Evolutionary conservation across 2,113 vertebrate species (phyloP).

Genomic region (Ptilonorhynchus violaceus): DNA sequence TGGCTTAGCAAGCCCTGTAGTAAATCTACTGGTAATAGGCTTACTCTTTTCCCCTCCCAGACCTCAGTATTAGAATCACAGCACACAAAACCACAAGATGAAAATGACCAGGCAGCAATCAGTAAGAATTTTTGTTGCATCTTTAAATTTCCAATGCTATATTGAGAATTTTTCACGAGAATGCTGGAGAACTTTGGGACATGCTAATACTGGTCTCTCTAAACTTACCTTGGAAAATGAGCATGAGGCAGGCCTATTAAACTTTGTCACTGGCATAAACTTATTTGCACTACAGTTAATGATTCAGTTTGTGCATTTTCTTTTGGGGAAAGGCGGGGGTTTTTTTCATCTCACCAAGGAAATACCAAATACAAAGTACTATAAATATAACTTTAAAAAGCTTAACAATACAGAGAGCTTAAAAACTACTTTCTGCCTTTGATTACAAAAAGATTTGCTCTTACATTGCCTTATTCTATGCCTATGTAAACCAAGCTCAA

Average conservation of each 20-base stretch:
- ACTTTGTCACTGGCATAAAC: background rate
- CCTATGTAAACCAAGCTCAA: background rate
- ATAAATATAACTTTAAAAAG: background rate
- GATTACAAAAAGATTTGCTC: background rate
- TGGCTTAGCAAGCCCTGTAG: background rate
- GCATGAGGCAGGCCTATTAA: background rate
- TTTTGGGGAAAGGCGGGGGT: background rate
- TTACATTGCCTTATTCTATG: background rate
- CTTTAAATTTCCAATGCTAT: background rate
- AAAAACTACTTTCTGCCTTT: background rate
- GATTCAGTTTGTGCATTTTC: background rate
- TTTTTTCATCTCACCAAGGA: background rate
- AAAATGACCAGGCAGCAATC: background rate
- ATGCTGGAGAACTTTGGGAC: background rate
- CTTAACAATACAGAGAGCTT: background rate
- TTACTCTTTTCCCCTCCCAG: conserved; percentile 11
- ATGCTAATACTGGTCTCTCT: background rate
- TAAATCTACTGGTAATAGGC: conserved; percentile 30
- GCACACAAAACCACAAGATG: background rate
- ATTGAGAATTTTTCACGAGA: background rate
- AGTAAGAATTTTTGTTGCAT: background rate
- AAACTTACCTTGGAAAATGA: background rate
- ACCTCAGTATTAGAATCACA: background rate
- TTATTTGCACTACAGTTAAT: background rate
- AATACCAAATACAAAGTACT: background rate